Conservation (phyloP, 1,140 invertebrate species). For the Drosophila seguyi region DNA sequence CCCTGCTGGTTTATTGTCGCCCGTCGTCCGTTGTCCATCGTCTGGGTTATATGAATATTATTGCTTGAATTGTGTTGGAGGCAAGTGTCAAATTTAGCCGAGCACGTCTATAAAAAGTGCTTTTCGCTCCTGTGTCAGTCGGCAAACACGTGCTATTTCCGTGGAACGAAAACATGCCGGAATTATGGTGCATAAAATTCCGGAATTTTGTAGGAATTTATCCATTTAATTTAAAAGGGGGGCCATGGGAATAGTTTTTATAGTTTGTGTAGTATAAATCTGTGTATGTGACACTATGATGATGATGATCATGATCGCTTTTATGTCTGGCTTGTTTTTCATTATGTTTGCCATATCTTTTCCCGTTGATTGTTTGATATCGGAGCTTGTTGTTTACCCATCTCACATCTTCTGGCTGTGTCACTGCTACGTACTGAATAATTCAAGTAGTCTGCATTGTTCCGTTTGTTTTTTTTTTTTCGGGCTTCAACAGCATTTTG, state of each 20-base stretch:
- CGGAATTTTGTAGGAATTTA: conserved; percentile 11
- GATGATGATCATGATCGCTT: not conserved
- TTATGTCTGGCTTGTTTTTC: not conserved
- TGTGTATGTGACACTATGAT: not conserved
- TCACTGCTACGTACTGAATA: conserved; percentile 19
- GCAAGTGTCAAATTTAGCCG: conserved; percentile 74
- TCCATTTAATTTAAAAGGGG: conserved; percentile 1
- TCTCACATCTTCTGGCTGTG: conserved; percentile 1
- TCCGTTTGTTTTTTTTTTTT: conserved; percentile 1
- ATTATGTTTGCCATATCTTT: not conserved
- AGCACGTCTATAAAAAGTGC: conserved; percentile 61
- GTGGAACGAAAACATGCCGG: conserved; percentile 26
- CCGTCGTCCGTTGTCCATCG: not conserved
- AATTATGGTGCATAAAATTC: conserved; percentile 18
- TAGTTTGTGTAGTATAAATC: not conserved
- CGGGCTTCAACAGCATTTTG: conserved; percentile 53
- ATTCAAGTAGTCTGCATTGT: conserved; percentile 36
- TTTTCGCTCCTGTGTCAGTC: conserved; percentile 40
- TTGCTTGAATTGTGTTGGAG: conserved; percentile 43
- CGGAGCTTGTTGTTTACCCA: conserved; percentile 11
- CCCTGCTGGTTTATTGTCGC: conserved; percentile 8
- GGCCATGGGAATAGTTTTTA: not conserved
- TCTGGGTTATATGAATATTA: conserved; percentile 41
- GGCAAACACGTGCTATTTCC: conserved; percentile 50
- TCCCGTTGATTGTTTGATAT: conserved; percentile 21